Percentiles rank a stretch among this genome's conserved stretches.
Evolutionary conservation across 2,113 vertebrate species (phyloP).

Genomic region (Physeter macrocephalus): DNA sequence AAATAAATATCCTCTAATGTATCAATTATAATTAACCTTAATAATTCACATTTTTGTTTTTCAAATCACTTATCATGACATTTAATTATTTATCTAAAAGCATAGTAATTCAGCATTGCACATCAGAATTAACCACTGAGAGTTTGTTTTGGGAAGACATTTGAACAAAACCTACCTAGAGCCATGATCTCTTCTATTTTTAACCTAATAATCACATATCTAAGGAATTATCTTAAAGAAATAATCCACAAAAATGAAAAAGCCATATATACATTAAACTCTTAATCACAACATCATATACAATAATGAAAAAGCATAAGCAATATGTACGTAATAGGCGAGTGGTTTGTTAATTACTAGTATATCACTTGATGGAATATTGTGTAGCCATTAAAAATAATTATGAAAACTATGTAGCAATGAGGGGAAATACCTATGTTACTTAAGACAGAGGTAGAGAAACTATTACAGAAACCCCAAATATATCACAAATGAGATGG

Average conservation of each 20-base stretch:
- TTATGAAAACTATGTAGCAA: not conserved
- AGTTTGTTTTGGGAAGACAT: not conserved
- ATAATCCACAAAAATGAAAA: not conserved
- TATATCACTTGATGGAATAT: not conserved
- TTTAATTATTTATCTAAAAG: not conserved
- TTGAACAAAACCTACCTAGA: not conserved
- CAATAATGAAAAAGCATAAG: not conserved
- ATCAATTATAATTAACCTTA: not conserved
- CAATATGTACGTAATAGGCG: not conserved
- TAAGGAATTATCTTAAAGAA: not conserved
- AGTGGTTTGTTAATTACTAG: not conserved
- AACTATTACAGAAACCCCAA: not conserved
- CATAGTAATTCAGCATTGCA: not conserved
- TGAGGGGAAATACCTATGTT: not conserved
- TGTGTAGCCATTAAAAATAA: not conserved
- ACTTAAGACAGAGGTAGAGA: not conserved
- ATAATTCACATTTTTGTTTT: not conserved
- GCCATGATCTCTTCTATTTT: not conserved
- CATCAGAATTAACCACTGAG: not conserved
- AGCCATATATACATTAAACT: not conserved
- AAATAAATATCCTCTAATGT: not conserved
- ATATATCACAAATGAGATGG: not conserved
- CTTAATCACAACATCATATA: not conserved
- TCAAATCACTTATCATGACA: not conserved
- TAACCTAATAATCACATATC: not conserved